Evolutionary conservation across 2,797 vertebrate genomes (phyloP).

Genomic region (Harpagifer antarcticus): DNA sequence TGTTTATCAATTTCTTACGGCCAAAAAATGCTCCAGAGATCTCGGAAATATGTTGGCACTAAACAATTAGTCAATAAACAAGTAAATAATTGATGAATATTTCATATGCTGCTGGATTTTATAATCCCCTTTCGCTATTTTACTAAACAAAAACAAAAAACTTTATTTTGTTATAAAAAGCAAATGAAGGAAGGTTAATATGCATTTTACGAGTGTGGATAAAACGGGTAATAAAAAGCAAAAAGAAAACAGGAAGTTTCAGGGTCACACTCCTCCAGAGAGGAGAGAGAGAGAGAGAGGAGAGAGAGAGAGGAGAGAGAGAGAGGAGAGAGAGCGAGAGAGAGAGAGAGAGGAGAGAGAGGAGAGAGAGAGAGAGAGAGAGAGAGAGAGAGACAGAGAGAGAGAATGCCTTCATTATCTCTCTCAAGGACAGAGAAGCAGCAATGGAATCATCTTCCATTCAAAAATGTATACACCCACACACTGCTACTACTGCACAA

Average conservation of each 20-base stretch:
- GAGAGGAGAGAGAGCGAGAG: background rate
- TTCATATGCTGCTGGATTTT: background rate
- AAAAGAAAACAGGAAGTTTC: constrained; percentile 41
- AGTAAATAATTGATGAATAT: background rate
- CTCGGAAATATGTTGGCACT: too few relatives aligned
- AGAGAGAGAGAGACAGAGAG: background rate
- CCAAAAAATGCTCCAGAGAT: background rate
- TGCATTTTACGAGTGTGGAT: background rate
- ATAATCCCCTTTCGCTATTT: background rate
- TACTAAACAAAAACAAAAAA: too few relatives aligned
- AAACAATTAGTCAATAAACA: too few relatives aligned
- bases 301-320: too few relatives aligned
- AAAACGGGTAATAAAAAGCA: constrained; percentile 11
- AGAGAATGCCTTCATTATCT: constrained; percentile 65
- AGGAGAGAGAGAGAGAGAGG: background rate
- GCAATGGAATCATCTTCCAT: constrained; percentile 52
- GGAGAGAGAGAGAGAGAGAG: background rate
- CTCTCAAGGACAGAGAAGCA: constrained; percentile 67
- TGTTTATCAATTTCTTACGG: background rate
- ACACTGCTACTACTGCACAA: constrained; percentile 43
- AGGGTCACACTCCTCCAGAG: constrained; percentile 41
- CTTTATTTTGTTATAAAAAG: too few relatives aligned
- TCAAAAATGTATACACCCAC: constrained; percentile 47
- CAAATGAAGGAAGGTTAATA: too few relatives aligned
- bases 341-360: background rate